Evolutionary conservation across 1,140 invertebrate genomes (phyloP).

Genomic region (Ceratosolen fusciceps): DNA sequence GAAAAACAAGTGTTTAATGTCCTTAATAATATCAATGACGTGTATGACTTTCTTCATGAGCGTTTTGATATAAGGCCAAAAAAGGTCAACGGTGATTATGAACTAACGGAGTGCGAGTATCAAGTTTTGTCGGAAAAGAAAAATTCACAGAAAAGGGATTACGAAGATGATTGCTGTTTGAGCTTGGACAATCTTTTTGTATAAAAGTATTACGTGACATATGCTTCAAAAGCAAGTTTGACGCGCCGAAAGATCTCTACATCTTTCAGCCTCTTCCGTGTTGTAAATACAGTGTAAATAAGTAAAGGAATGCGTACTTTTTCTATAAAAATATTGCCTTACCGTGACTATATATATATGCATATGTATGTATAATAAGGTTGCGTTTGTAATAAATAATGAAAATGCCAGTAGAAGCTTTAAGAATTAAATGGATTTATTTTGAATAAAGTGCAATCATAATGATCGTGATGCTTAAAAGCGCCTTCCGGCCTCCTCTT

Average conservation of each 20-base stretch:
- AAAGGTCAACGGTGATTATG: conserved; percentile 39
- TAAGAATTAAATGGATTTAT: conserved; percentile 52
- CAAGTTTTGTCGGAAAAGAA: conserved; percentile 40
- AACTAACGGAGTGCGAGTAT: conserved; percentile 63
- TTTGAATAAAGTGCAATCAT: conserved; percentile 48
- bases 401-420: conserved; percentile 27
- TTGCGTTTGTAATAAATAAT: no score
- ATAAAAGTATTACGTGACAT: conserved; percentile 12
- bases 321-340: background rate
- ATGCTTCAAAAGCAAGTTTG: background rate
- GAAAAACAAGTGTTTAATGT: conserved; percentile 85
- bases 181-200: conserved; percentile 53
- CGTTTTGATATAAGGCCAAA: conserved; percentile 70
- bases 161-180: conserved; percentile 47
- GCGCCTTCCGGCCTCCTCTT: conserved; percentile 37
- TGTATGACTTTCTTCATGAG: conserved; percentile 80
- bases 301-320: conserved; percentile 36
- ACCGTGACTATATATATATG: background rate
- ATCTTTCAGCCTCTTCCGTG: conserved; percentile 7
- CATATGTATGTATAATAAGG: no score
- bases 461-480: conserved; percentile 45
- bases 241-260: background rate
- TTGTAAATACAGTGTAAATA: conserved; percentile 16
- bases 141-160: conserved; percentile 20
- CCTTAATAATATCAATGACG: conserved; percentile 78